phyloP scores from a whole-genome alignment of 2,888 invertebrate genomes.

The Sialis lutaria region DNA sequence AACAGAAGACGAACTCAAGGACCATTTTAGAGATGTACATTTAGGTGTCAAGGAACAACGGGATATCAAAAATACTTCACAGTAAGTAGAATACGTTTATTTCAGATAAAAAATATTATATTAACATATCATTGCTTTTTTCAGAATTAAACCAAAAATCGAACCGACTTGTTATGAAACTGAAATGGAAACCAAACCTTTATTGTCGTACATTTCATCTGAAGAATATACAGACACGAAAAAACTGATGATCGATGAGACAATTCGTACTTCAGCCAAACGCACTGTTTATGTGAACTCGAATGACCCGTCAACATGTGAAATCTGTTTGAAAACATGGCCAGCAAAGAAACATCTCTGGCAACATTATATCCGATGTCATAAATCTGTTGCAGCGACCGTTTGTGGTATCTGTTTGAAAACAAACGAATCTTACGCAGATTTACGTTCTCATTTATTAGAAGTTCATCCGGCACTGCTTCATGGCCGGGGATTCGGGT shows the following conservation, averaged over 20 bases:
- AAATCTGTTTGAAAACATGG: conserved; percentile 40
- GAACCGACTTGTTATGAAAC: no score
- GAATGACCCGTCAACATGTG: conserved; percentile 27
- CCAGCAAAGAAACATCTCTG: conserved; percentile 40
- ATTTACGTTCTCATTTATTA: conserved; percentile 29
- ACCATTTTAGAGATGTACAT: conserved; percentile 28
- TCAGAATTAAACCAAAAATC: no score
- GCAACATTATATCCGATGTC: conserved; percentile 39
- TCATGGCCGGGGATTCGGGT: conserved; percentile 31
- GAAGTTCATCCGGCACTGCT: conserved; percentile 29
- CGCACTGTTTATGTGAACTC: conserved; percentile 35
- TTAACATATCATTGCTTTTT: no score
- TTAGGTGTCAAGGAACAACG: conserved; percentile 3
- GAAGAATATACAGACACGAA: background rate
- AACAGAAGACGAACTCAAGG: conserved; percentile 28
- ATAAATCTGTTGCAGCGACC: conserved; percentile 34
- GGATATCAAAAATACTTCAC: no score
- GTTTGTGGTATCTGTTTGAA: conserved; percentile 40
- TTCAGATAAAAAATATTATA: no score
- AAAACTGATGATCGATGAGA: background rate
- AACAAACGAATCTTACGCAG: conserved; percentile 30
- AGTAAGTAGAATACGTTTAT: no score
- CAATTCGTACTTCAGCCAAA: conserved; percentile 11
- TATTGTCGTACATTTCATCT: no score
- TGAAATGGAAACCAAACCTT: no score